These are phyloP conservation scores for Eremobia ochroleuca DNA, from an alignment of 2,888 invertebrate genomes.

Conservation along the genomic window DNA sequence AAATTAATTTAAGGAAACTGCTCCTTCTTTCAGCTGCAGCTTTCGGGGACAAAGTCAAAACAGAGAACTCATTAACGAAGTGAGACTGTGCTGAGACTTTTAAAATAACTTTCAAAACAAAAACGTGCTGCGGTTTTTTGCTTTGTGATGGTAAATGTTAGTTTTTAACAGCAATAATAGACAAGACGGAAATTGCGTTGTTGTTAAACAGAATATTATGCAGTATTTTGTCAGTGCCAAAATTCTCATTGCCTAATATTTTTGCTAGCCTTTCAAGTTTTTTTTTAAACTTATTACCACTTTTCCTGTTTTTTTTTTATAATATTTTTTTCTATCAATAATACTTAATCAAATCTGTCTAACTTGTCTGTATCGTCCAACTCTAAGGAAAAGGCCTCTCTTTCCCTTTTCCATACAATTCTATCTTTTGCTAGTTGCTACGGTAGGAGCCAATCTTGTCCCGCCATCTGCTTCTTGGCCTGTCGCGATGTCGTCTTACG, in stretches of 20 bases:
- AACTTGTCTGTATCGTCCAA: no score
- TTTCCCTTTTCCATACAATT: no score
- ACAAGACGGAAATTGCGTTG: no score
- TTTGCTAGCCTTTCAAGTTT: neutral
- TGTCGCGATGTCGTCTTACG: no score
- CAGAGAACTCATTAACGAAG: slow-evolving; percentile 70
- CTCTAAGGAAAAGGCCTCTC: no score
- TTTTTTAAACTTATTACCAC: no score
- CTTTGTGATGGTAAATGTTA: slow-evolving; percentile 7
- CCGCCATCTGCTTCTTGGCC: no score
- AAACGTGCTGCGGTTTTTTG: slow-evolving; percentile 28
- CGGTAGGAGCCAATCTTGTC: no score
- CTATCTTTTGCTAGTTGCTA: no score
- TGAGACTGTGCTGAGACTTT: slow-evolving; percentile 59
- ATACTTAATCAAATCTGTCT: no score
- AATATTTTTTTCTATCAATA: no score
- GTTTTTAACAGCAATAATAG: neutral
- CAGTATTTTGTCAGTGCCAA: neutral
- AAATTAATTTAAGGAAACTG: slow-evolving; percentile 66
- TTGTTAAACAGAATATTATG: neutral
- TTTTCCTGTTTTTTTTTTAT: no score
- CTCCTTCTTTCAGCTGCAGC: slow-evolving; percentile 51
- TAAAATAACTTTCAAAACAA: slow-evolving; percentile 40
- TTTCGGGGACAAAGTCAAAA: slow-evolving; percentile 61
- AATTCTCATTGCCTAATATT: neutral